Evolutionary conservation across 2,113 vertebrate genomes (phyloP).

Genomic region (Eudyptes chrysolophus): DNA sequence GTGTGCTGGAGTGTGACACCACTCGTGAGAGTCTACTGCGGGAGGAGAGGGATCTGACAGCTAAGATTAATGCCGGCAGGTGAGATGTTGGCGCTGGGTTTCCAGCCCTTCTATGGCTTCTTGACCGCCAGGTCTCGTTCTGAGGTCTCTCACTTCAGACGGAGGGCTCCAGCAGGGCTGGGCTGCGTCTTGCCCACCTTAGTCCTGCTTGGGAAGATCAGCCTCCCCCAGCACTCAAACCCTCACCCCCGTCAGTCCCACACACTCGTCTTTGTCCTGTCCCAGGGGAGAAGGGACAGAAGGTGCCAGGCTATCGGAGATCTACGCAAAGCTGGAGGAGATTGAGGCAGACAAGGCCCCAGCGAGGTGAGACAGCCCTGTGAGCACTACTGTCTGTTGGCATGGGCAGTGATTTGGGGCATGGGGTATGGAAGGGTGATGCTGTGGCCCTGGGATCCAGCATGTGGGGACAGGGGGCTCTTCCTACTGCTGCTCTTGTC

Average conservation of each 20-base stretch:
- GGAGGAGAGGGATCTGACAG: constrained; percentile 83
- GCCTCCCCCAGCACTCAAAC: not conserved
- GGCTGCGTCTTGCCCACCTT: not conserved
- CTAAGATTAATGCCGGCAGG: constrained; percentile 85
- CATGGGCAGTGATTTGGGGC: not conserved
- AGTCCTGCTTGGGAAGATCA: not conserved
- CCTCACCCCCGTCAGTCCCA: not conserved
- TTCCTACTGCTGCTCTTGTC: not conserved
- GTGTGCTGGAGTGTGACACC: constrained; percentile 91
- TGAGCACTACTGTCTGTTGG: not conserved
- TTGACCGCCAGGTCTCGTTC: accelerated
- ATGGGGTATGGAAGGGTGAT: not conserved
- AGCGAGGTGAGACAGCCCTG: constrained; percentile 81
- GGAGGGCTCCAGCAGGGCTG: not conserved
- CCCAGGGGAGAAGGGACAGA: constrained; percentile 86
- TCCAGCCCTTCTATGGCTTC: not conserved
- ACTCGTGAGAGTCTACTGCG: constrained; percentile 83
- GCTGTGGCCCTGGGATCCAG: not conserved
- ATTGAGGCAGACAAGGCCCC: constrained; percentile 98
- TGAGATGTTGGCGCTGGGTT: constrained; percentile 50
- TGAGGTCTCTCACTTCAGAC: not conserved
- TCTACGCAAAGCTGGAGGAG: constrained; percentile 92
- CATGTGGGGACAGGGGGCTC: not conserved
- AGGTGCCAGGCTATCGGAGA: constrained; percentile 86
- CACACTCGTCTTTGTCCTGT: not conserved